Conservation (phyloP, 2,113 vertebrate genomes). For the Cyphomyrus plagiostoma region DNA sequence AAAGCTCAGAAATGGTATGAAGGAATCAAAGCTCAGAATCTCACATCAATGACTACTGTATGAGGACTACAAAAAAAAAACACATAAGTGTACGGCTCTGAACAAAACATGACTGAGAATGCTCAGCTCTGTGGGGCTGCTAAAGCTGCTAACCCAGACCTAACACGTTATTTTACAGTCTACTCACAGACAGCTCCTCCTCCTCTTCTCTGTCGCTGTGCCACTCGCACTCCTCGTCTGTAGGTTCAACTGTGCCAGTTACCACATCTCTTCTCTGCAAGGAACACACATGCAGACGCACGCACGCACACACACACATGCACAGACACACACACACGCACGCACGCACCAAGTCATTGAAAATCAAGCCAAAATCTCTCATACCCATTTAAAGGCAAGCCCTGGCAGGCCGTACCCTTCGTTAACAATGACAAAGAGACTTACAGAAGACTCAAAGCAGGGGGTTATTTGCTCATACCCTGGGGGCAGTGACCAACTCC, state of each 20-base stretch:
- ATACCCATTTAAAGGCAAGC: not conserved
- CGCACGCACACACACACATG: not conserved
- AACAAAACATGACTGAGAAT: not conserved
- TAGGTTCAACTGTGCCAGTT: constrained; percentile 78
- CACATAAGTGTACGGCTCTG: not conserved
- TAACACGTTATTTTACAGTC: constrained; percentile 3
- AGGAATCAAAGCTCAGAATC: not conserved
- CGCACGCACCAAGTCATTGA: not conserved
- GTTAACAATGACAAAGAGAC: not conserved
- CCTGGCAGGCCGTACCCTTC: not conserved
- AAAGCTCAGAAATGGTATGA: not conserved
- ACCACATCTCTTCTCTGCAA: constrained; percentile 81
- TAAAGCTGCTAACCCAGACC: not conserved
- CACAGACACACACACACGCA: no score
- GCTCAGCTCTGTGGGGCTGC: not conserved
- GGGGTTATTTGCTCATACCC: not conserved
- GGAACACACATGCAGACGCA: not conserved
- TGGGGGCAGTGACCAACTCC: not conserved
- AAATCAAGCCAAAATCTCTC: not conserved
- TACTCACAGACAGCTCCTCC: constrained; percentile 84
- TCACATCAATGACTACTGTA: not conserved
- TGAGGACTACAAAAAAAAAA: not conserved
- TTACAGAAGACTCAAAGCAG: not conserved
- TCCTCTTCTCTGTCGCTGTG: constrained; percentile 88
- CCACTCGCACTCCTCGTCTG: constrained; percentile 90